Conservation (phyloP, 2,797 vertebrate genomes). For the Notamacropus eugenii region DNA sequence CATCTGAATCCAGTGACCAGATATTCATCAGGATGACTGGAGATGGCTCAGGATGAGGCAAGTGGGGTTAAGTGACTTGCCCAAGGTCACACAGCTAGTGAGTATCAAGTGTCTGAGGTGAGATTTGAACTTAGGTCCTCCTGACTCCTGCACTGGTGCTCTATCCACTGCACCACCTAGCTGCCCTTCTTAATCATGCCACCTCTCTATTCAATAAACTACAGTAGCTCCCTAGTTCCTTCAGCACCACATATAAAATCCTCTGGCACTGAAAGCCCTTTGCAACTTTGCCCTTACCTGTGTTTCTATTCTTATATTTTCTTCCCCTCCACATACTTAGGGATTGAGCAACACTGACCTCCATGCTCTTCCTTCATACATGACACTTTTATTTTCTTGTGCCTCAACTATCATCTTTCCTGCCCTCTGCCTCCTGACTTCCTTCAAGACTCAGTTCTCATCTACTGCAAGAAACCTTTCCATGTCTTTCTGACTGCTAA, state of each 20-base stretch:
- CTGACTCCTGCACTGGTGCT: no score
- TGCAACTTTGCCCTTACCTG: neutral
- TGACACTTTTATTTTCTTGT: neutral
- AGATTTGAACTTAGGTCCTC: no score
- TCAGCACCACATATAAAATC: neutral
- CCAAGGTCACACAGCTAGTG: no score
- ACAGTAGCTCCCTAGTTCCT: neutral
- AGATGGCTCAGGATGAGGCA: no score
- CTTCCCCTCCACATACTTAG: neutral
- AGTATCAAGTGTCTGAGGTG: no score
- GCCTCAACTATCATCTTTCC: neutral
- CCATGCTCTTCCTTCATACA: neutral
- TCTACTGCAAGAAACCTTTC: neutral
- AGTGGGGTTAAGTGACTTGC: no score
- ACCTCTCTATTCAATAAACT: neutral
- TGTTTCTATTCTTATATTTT: neutral
- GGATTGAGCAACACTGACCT: neutral
- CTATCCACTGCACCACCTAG: no score
- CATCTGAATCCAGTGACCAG: no score
- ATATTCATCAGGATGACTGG: no score
- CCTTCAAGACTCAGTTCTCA: neutral
- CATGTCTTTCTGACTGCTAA: neutral
- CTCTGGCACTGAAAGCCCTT: neutral
- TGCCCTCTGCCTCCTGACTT: neutral
- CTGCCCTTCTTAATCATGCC: neutral